phyloP scores from a whole-genome alignment of 2,797 vertebrate species.

The Lerista edwardsae region DNA sequence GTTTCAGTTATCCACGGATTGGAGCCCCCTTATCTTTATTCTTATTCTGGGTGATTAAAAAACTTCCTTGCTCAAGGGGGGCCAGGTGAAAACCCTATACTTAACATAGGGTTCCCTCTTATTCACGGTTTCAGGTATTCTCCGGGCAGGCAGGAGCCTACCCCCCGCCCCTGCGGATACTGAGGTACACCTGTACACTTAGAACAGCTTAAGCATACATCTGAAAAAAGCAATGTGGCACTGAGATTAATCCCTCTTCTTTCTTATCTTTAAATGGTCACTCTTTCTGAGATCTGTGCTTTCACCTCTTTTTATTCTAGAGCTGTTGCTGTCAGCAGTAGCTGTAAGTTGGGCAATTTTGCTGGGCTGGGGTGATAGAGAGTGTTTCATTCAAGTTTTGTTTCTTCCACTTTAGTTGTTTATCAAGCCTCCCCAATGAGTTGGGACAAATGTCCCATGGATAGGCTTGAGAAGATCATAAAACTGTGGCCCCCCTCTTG shows the following conservation, averaged over 20 bases:
- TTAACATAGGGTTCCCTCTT: too few species aligned
- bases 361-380: not conserved
- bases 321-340: not conserved
- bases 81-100: too few species aligned
- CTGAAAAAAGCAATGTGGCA: not conserved
- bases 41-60: too few species aligned
- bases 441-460: not conserved
- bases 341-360: not conserved
- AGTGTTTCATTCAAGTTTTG: not conserved
- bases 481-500: not conserved
- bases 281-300: not conserved
- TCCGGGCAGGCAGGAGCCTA: too few species aligned
- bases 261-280: not conserved
- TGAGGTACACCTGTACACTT: too few species aligned
- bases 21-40: too few species aligned
- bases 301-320: not conserved
- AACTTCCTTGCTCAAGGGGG: too few species aligned
- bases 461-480: conserved; percentile 8
- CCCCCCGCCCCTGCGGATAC: too few species aligned
- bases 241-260: not conserved
- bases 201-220: not conserved
- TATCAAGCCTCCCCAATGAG: not conserved
- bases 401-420: not conserved
- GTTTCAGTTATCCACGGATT: too few species aligned
- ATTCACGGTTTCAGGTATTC: too few species aligned